These are phyloP conservation scores for Diadromus collaris DNA, from an alignment of 2,888 invertebrate genomes.

Conservation along the genomic window DNA sequence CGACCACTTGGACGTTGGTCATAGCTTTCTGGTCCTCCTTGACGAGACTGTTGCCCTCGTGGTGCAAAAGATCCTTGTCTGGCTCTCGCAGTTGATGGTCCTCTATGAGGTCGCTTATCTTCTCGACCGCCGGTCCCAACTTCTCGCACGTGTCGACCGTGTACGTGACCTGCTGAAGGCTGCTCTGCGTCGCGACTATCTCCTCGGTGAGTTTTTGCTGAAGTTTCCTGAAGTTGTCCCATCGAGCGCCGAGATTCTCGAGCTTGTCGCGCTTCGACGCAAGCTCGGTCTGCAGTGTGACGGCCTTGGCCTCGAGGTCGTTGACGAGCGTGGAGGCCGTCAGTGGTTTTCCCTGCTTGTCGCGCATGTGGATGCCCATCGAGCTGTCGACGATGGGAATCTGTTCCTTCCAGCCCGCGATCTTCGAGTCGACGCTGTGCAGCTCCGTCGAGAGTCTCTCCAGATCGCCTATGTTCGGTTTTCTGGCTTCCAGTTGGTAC, in stretches of 20 bases:
- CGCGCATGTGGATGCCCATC: constrained; percentile 86
- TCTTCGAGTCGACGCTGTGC: constrained; percentile 85
- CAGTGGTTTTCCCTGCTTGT: constrained; percentile 87
- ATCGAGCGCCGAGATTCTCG: constrained; percentile 87
- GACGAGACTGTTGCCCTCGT: constrained; percentile 90
- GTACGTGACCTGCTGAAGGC: constrained; percentile 83
- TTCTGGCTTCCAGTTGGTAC: constrained; percentile 89
- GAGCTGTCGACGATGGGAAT: constrained; percentile 86
- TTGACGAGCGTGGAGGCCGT: constrained; percentile 88
- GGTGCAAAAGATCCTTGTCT: constrained; percentile 87
- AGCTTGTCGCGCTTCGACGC: constrained; percentile 85
- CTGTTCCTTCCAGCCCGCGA: constrained; percentile 87
- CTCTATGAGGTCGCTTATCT: constrained; percentile 81
- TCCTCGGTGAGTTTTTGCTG: constrained; percentile 87
- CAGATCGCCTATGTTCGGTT: constrained; percentile 86
- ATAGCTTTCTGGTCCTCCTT: constrained; percentile 91
- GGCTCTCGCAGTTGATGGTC: constrained; percentile 83
- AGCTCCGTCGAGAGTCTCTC: constrained; percentile 87
- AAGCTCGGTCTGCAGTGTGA: constrained; percentile 85
- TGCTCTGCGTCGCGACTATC: constrained; percentile 83
- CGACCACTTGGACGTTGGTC: constrained; percentile 89
- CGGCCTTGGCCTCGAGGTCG: constrained; percentile 87
- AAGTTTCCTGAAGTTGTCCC: constrained; percentile 89
- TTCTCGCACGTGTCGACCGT: constrained; percentile 80
- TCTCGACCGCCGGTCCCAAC: constrained; percentile 80